Base-by-base conservation (phyloP, 2,797 vertebrate genomes). In the Syngnathus rostellatus region DNA sequence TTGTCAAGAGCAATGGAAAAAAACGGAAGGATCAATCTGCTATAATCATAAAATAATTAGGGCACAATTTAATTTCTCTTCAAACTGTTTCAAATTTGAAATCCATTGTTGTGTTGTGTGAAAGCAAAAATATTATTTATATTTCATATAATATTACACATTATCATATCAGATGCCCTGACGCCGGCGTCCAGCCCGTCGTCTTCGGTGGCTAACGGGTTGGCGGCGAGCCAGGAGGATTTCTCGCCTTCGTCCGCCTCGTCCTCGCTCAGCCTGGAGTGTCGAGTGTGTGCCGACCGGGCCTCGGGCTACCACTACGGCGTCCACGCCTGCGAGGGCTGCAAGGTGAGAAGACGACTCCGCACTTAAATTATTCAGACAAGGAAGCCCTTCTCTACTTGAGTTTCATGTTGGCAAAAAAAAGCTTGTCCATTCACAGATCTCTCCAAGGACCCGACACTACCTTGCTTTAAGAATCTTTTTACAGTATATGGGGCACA, bases 261-360 rank as follows among this genome's bases (percentile, higher is more conserved):
- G 31, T 83, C 89, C 3, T 82, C 90, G 2, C 86, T 99, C 74
- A 95, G 85, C 79, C 92, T 99, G 67, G 96, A 98, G 83, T 99
- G 97, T 74, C 93, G 94, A 41, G 95, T 99, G 84, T 99, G 97
- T 65, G 94, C 94, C 23, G 97, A 98, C 89, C 96, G 93, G 5
- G 96, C 96, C 71, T 98, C 95, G 0, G 96, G 96, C 72, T 99
- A 96, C 87, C 96, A 99, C 84, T 99, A 99, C 0, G 96, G 96
- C 12, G 96, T 99, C 23, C 96, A 99, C 2, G 96, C 96, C 5
- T 99, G 96, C 65, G 96, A 99, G 86, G 96, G 96, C 78, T 99
- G 96, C 89, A 89, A 89, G 86, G 88, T 89, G 75, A 83, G 77
- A 63, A 4, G 0, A 19, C 23, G 37, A 41, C 53, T 9, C 12